Base-by-base conservation (phyloP, 1,140 invertebrate genomes). In the Pinna nobilis region DNA sequence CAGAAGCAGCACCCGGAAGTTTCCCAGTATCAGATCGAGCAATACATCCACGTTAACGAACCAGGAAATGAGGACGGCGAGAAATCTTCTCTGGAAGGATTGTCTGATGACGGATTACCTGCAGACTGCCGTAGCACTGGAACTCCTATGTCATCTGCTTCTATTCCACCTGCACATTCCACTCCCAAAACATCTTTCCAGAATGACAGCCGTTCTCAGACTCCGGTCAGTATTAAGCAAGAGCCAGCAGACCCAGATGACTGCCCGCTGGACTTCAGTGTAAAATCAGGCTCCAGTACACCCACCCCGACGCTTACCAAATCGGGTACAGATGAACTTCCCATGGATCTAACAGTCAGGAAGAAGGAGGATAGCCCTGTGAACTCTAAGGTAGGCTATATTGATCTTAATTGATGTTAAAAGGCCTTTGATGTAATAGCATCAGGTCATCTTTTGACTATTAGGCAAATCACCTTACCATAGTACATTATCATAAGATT, bases 261-360 rank as follows among this genome's bases (percentile, higher is more conserved):
- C 33, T 76, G 79, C 28, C 84, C 94, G 2, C 87, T 97, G n/a
- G 96, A 97, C 89, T 91, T 97, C 71, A 95, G 94, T 82, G 94
- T 95, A 77, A 92, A 57, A 23, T 60, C 44, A 18, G 55, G 53
- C 13, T 30, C 66, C 7, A 39, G 23, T 20, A 70, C 35, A 37
- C 66, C 37, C 28, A 49, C 30, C n/a, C 49, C 23, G 11, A 70
- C 33, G n/a, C 23, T 7, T 55, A 39, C 63, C n/a, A 74, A 53
- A 63, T 44, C 33, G 25, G 51, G 47, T 44, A 47, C 15, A 23
- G 63, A 70, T 44, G 80, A 84, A 35, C 55, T 79, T 25, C 84
- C 85, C 3, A 87, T 87, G 11, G 85, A 87, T 73, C 65, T 87
- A 30, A 76, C 81, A 18, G 69, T 83, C 1, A 85, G 77, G 71